Evolutionary conservation across 2,797 vertebrate genomes (phyloP).

Genomic region (Chaetophractus vellerosus): DNA sequence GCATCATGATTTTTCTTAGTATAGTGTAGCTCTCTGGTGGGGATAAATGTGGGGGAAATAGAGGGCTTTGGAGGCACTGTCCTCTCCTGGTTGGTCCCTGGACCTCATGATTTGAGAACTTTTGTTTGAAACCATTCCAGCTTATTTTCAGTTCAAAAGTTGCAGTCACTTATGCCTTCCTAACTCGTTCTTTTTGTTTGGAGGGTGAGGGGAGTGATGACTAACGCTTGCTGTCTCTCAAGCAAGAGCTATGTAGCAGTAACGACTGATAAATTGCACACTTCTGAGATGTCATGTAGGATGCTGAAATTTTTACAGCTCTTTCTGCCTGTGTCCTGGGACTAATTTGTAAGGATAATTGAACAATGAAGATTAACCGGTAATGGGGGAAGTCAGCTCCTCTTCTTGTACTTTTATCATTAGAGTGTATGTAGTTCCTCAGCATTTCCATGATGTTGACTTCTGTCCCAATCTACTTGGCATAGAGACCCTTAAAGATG

Average conservation of each 20-base stretch:
- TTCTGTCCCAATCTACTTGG: not conserved
- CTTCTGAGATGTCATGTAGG: not conserved
- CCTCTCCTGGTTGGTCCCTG: not conserved
- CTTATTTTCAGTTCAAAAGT: not conserved
- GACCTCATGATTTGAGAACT: not conserved
- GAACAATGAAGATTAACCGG: not conserved
- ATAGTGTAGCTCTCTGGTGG: not conserved
- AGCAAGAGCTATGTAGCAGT: not conserved
- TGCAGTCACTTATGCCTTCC: not conserved
- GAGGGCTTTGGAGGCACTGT: not conserved
- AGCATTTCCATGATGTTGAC: not conserved
- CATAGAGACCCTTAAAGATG: not conserved
- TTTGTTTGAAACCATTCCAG: not conserved
- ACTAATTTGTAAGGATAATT: slow-evolving; percentile 3
- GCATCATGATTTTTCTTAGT: not conserved
- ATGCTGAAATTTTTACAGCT: slow-evolving; percentile 6
- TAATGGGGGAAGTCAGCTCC: not conserved
- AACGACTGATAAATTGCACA: not conserved
- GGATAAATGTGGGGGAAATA: not conserved
- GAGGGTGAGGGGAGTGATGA: not conserved
- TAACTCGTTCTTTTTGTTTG: not conserved
- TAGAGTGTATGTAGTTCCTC: not conserved
- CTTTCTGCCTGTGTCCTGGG: not conserved
- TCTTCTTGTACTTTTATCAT: not conserved
- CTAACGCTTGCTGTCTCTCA: not conserved